A percentile compares a stretch with the other conserved stretches of the same genome.
These are phyloP conservation scores for Drosophila lini DNA, from an alignment of 1,140 invertebrate genomes.

Conservation along the genomic window DNA sequence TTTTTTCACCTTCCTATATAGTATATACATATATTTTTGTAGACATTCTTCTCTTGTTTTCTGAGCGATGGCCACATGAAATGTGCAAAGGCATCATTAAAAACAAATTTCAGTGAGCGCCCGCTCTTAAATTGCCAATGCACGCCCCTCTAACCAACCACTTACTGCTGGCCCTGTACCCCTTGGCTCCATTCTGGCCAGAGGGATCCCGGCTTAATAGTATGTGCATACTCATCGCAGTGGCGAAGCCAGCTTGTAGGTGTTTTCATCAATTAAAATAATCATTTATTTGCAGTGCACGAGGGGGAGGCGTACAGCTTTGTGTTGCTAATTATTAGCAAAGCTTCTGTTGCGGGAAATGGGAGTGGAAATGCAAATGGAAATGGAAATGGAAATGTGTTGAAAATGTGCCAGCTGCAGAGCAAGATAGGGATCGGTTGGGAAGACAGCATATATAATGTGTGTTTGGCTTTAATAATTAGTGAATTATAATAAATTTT, in stretches of 20 bases:
- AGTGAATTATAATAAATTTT: background rate
- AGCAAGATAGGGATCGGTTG: conserved; percentile 9
- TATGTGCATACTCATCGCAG: conserved; percentile 29
- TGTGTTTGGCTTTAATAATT: conserved; percentile 1
- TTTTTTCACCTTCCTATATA: background rate
- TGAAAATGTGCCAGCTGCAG: background rate
- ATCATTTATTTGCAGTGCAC: conserved; percentile 76
- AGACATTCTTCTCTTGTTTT: conserved; percentile 19
- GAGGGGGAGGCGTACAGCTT: conserved; percentile 25
- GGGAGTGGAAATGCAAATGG: conserved; percentile 52
- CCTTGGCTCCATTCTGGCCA: conserved; percentile 4
- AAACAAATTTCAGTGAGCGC: conserved; percentile 72
- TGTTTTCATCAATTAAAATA: conserved; percentile 82
- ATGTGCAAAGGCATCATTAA: conserved; percentile 79
- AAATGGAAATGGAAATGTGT: conserved; percentile 35
- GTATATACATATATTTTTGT: background rate
- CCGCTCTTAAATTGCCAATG: conserved; percentile 71
- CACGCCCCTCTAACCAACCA: conserved; percentile 34
- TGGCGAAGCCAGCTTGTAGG: conserved; percentile 46
- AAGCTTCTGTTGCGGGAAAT: conserved; percentile 41
- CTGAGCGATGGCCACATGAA: conserved; percentile 68
- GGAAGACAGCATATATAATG: background rate
- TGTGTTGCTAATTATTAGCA: conserved; percentile 35
- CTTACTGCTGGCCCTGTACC: background rate
- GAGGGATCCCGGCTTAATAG: conserved; percentile 15